These are phyloP conservation scores for Matsumurasca onukii DNA, from an alignment of 1,140 invertebrate species.

Conservation along the genomic window DNA sequence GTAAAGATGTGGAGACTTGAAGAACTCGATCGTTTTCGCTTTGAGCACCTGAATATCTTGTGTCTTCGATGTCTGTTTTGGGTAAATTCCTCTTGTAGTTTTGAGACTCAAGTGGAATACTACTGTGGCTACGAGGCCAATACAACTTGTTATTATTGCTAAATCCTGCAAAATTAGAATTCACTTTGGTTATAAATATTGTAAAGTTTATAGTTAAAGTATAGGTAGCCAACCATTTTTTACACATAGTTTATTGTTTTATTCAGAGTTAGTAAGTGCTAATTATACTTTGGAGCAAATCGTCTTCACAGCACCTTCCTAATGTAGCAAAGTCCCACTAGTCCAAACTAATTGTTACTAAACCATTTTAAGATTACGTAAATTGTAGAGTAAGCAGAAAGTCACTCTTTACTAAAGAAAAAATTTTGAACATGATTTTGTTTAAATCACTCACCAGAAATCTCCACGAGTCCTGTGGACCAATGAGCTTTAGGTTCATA, in stretches of 20 bases:
- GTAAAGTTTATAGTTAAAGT: too few species aligned
- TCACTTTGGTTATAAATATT: neutral
- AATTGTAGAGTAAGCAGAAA: too few species aligned
- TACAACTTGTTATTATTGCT: slow-evolving; percentile 54
- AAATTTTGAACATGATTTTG: too few species aligned
- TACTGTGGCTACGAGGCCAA: slow-evolving; percentile 57
- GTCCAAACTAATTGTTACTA: too few species aligned
- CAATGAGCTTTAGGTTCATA: slow-evolving; percentile 55
- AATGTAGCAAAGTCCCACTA: too few species aligned
- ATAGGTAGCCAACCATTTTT: too few species aligned
- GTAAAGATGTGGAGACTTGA: slow-evolving; percentile 31
- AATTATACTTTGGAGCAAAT: too few species aligned
- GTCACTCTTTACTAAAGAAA: too few species aligned
- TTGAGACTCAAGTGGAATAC: slow-evolving; percentile 59
- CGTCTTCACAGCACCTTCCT: too few species aligned
- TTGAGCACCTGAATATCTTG: slow-evolving; percentile 2
- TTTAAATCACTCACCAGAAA: slow-evolving; percentile 65
- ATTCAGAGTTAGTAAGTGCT: too few species aligned
- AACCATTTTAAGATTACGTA: too few species aligned
- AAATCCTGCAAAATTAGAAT: slow-evolving; percentile 54
- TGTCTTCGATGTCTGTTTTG: neutral
- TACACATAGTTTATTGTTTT: too few species aligned
- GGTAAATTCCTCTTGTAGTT: neutral
- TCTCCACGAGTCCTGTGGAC: slow-evolving; percentile 68
- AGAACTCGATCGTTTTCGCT: slow-evolving; percentile 8